Evolutionary conservation across 2,113 vertebrate species (phyloP), one percentile per base, ranked within the genome.

Genomic region (Cynopterus brachyotis): DNA sequence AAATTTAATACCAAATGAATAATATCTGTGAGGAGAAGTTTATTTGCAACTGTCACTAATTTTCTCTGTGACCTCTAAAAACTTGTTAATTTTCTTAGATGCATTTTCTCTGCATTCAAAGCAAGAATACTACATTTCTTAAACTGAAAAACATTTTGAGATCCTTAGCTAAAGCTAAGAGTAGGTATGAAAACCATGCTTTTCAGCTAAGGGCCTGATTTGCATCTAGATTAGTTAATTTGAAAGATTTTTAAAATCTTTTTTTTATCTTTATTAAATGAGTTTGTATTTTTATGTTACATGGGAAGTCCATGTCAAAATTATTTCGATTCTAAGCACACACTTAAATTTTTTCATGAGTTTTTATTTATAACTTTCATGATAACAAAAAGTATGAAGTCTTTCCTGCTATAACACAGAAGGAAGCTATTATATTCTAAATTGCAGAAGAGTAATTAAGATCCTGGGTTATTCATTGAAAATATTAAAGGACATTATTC

Each of bases 151-250:
- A 92, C 9, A 86, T 28, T 94, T 69, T 85, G 62, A 96, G 78
- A 50, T 82, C 28, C 75, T 91, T 86, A 94, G 30, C 26, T 72
- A 86, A 89, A 70, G 19, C n/a, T 20, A 45, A n/a, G 5, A 67
- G 11, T 53, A 91, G 11, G 20, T 62, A 67, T 32, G 57, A 79
- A 60, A 16, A 96, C 0, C 26, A 78, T 16, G 37, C 40, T 95
- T 91, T 64, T 80, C 42, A 88, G 57, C 50, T 89, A 83, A 42
- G 11, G 72, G 19, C 10, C 32, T 72, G 12, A 12, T 72, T 85
- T 95, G 82, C 94, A 98, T 97, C 97, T 95, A 96, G 72, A 70
- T 66, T 78, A 30, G 85, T 26, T 94, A 94, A 97, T 86, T 98
- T 95, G 93, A 94, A 69, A 92, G 60, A 94, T 76, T 82, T 92